Percentiles rank a stretch among this genome's conserved stretches.
Conservation (phyloP, 2,888 invertebrate genomes). For the Anthophora plumipes region DNA sequence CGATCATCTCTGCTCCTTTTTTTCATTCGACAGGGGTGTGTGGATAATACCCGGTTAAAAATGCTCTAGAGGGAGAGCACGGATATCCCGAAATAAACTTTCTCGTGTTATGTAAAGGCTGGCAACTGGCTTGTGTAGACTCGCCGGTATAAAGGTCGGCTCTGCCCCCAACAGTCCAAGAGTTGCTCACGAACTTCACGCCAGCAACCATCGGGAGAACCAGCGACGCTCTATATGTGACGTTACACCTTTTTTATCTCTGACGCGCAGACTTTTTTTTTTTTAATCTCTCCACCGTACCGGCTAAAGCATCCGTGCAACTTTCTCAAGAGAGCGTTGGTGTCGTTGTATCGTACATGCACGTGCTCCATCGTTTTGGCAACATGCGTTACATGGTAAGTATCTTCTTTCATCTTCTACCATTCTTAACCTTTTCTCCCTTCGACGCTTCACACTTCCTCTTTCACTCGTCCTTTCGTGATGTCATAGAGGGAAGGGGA, state of each 20-base stretch:
- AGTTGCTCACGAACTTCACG: slow-evolving; percentile 83
- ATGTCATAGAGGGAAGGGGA: too few species aligned
- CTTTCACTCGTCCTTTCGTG: neutral
- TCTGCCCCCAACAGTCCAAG: slow-evolving; percentile 81
- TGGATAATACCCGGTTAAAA: slow-evolving; percentile 17
- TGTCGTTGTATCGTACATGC: slow-evolving; percentile 40
- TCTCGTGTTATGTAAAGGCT: slow-evolving; percentile 83
- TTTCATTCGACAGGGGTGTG: slow-evolving; percentile 6
- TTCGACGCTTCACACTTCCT: neutral
- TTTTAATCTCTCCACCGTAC: slow-evolving; percentile 17
- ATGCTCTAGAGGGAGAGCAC: slow-evolving; percentile 61
- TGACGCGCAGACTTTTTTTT: slow-evolving; percentile 15
- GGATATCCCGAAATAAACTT: slow-evolving; percentile 81
- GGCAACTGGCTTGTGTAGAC: slow-evolving; percentile 75
- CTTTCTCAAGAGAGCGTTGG: slow-evolving; percentile 52
- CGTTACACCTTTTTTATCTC: slow-evolving; percentile 52
- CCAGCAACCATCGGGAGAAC: slow-evolving; percentile 78
- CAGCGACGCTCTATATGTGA: slow-evolving; percentile 72
- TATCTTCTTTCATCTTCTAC: slow-evolving; percentile 38
- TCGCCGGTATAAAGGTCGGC: slow-evolving; percentile 83
- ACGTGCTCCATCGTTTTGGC: slow-evolving; percentile 57
- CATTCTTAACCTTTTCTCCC: neutral
- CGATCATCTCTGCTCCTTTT: slow-evolving; percentile 2
- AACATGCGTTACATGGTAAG: slow-evolving; percentile 76
- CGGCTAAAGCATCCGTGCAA: slow-evolving; percentile 17